phyloP scores from a whole-genome alignment of 2,797 vertebrate genomes.

The Leuciscus waleckii region DNA sequence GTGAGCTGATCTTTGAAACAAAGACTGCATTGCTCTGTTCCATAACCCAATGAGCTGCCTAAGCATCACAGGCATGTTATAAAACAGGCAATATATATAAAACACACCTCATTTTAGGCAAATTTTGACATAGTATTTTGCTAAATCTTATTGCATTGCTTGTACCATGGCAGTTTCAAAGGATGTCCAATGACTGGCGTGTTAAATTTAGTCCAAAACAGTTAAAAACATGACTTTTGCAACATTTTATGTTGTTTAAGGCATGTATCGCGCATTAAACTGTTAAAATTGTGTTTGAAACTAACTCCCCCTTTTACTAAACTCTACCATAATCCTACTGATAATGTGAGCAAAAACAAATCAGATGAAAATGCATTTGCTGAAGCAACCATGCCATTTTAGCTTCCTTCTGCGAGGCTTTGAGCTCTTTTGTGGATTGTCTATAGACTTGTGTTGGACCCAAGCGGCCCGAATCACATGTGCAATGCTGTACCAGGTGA shows the following conservation, averaged over 20 bases:
- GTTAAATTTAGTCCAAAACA: neutral
- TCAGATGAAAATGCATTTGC: neutral
- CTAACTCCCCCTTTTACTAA: neutral
- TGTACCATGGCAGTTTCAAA: neutral
- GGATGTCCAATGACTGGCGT: neutral
- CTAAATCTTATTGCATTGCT: neutral
- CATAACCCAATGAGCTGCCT: neutral
- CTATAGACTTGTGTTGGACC: neutral
- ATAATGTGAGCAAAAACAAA: neutral
- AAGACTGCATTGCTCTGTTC: neutral
- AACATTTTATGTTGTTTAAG: neutral
- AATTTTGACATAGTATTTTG: neutral
- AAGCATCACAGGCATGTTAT: neutral
- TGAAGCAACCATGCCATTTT: neutral
- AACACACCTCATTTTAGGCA: neutral
- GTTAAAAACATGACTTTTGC: neutral
- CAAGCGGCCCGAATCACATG: neutral
- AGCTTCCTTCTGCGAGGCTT: neutral
- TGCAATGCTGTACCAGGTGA: neutral
- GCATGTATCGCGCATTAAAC: neutral
- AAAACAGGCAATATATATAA: neutral
- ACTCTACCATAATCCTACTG: neutral
- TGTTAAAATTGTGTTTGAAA: neutral
- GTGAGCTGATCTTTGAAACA: neutral
- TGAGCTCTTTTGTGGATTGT: no score